A percentile compares a stretch with the other conserved stretches of the same genome.
phyloP scores from a whole-genome alignment of 2,113 vertebrate genomes.

The Andinoacara biseriatus region DNA sequence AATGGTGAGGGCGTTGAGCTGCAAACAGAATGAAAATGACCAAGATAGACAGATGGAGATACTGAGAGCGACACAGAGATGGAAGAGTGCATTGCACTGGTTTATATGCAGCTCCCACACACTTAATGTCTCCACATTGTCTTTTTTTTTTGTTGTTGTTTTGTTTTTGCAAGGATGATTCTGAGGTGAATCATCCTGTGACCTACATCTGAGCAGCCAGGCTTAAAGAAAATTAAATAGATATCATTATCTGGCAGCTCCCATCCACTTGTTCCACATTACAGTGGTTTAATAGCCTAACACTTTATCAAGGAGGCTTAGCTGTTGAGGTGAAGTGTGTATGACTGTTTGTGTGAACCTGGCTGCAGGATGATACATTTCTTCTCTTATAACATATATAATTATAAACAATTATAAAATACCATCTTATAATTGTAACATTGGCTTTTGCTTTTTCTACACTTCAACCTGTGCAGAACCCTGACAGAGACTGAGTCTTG shows the following conservation, averaged over 20 bases:
- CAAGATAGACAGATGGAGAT: constrained; percentile 56
- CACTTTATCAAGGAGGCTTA: constrained; percentile 14
- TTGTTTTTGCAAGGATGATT: constrained; percentile 49
- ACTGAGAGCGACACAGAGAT: constrained; percentile 32
- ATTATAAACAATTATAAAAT: too few species aligned
- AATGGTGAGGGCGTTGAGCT: constrained; percentile 53
- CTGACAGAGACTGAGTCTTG: background rate
- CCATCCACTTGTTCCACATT: constrained; percentile 46
- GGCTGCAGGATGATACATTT: background rate
- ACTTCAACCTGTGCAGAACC: background rate
- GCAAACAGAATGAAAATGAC: constrained; percentile 70
- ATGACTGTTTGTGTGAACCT: background rate
- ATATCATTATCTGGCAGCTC: constrained; percentile 54
- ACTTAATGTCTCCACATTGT: constrained; percentile 43
- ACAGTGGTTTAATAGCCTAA: constrained; percentile 28
- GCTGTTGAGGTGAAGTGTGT: background rate
- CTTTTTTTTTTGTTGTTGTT: background rate
- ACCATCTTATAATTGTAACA: background rate
- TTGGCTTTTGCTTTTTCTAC: background rate
- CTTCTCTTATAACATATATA: background rate
- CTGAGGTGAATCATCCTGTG: constrained; percentile 62
- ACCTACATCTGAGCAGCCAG: constrained; percentile 59
- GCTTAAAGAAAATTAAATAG: constrained; percentile 52
- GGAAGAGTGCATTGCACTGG: constrained; percentile 27
- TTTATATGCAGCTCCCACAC: constrained; percentile 46